A percentile compares a stretch with the other conserved stretches of the same genome.
Evolutionary conservation across 2,888 invertebrate species (phyloP).

Genomic region (Prosopocoilus inquinatus): DNA sequence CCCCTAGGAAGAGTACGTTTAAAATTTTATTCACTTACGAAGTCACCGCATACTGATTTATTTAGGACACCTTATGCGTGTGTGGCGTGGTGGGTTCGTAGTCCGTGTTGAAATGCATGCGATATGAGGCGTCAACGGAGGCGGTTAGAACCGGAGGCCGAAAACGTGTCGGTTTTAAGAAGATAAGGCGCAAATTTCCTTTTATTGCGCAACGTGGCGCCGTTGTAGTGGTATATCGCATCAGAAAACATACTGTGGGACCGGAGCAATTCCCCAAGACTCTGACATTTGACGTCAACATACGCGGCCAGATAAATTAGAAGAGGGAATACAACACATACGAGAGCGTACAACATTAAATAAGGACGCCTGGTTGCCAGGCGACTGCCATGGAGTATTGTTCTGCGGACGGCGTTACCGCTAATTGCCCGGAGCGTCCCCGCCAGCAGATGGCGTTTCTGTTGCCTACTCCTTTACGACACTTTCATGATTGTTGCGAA

Average conservation of each 20-base stretch:
- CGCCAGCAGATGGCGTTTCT: conserved; percentile 20
- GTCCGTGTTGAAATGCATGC: background rate
- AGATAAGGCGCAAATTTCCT: conserved; percentile 28
- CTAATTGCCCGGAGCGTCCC: conserved; percentile 22
- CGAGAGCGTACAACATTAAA: conserved; percentile 19
- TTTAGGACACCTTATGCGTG: no score
- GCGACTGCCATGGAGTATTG: conserved; percentile 1
- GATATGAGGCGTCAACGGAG: conserved; percentile 10
- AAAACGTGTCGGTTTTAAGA: conserved; percentile 18
- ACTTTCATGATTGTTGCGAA: conserved; percentile 18
- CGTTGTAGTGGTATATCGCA: conserved; percentile 34
- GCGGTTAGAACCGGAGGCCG: background rate
- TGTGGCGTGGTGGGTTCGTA: no score
- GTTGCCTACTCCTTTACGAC: conserved; percentile 22
- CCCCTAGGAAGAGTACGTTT: no score
- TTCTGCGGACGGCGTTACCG: conserved; percentile 17
- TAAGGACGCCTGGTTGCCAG: conserved; percentile 8
- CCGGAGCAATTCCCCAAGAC: conserved; percentile 45
- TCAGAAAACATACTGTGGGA: conserved; percentile 50
- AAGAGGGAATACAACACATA: conserved; percentile 40
- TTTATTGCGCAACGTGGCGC: conserved; percentile 25
- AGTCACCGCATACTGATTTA: no score
- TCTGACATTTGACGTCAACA: conserved; percentile 44
- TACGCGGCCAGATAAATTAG: conserved; percentile 45
- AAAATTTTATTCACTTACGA: no score